Conservation (phyloP, 2,888 invertebrate species). For the Ptychoptera albimana region DNA sequence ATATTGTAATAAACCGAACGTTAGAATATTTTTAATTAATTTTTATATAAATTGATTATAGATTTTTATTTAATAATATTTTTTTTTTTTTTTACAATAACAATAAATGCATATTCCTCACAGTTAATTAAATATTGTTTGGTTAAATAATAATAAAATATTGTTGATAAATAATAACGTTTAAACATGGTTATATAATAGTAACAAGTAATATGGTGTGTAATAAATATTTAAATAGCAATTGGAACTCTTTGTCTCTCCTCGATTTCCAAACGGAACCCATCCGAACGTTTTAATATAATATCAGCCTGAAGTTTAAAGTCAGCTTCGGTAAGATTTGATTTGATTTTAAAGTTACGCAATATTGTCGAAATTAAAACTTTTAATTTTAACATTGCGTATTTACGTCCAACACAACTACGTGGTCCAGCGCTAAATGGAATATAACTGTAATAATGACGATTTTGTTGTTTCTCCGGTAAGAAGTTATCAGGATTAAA, state of each 20-base stretch:
- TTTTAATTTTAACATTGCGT: conserved; percentile 63
- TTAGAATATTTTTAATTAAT: too few species aligned
- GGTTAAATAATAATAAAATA: neutral
- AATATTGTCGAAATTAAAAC: conserved; percentile 54
- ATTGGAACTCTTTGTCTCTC: conserved; percentile 30
- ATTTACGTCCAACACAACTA: conserved; percentile 67
- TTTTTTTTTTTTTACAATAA: too few species aligned
- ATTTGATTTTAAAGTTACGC: conserved; percentile 47
- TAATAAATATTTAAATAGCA: conserved; percentile 14
- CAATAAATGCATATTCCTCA: too few species aligned
- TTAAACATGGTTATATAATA: too few species aligned
- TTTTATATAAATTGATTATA: too few species aligned
- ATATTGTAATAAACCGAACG: too few species aligned
- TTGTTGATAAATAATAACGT: too few species aligned
- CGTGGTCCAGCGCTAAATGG: conserved; percentile 71
- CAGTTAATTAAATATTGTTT: neutral
- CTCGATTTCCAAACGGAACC: conserved; percentile 51
- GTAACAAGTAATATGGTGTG: neutral
- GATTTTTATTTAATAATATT: too few species aligned
- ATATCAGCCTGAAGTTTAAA: conserved; percentile 55
- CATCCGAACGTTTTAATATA: conserved; percentile 56
- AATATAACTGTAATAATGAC: conserved; percentile 65
- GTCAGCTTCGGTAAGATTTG: conserved; percentile 45
- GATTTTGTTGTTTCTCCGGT: conserved; percentile 53
- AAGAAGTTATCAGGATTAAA: conserved; percentile 70